Percentiles rank a stretch among this genome's conserved stretches.
phyloP scores from a whole-genome alignment of 2,113 vertebrate genomes.

The Synodontis membranacea region DNA sequence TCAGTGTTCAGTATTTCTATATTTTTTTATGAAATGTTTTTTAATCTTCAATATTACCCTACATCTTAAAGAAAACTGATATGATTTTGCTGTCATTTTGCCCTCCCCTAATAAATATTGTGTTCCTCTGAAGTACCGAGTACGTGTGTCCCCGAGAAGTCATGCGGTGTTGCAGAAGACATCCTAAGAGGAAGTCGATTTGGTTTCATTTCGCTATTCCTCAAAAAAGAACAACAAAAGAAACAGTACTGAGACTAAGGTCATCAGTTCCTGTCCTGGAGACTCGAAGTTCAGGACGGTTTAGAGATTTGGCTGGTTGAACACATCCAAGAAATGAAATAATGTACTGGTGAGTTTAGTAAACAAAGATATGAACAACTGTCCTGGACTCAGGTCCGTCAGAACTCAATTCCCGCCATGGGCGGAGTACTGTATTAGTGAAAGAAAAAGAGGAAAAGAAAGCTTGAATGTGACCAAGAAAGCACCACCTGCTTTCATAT shows the following conservation, averaged over 20 bases:
- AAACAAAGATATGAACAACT: not conserved
- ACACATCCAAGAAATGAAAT: not conserved
- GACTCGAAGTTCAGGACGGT: not conserved
- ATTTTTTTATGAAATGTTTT: not conserved
- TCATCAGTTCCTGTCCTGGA: not conserved
- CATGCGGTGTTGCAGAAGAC: not conserved
- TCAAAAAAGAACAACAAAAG: not conserved
- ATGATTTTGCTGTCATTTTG: not conserved
- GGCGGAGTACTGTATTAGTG: not conserved
- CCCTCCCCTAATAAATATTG: not conserved
- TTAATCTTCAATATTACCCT: not conserved
- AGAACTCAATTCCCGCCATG: not conserved
- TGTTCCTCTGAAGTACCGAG: not conserved
- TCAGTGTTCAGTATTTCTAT: not conserved
- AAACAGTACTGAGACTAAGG: not conserved
- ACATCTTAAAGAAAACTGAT: not conserved
- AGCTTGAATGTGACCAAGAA: not conserved
- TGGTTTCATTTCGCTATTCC: slow-evolving; percentile 8
- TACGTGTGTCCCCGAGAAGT: not conserved
- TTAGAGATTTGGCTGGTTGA: not conserved
- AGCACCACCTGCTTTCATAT: not conserved
- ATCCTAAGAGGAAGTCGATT: not conserved
- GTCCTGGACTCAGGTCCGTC: not conserved
- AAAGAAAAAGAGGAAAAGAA: not conserved
- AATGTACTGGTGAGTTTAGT: not conserved